phyloP scores from a whole-genome alignment of 1,140 invertebrate genomes.

The Brachionus rotundiformis region DNA sequence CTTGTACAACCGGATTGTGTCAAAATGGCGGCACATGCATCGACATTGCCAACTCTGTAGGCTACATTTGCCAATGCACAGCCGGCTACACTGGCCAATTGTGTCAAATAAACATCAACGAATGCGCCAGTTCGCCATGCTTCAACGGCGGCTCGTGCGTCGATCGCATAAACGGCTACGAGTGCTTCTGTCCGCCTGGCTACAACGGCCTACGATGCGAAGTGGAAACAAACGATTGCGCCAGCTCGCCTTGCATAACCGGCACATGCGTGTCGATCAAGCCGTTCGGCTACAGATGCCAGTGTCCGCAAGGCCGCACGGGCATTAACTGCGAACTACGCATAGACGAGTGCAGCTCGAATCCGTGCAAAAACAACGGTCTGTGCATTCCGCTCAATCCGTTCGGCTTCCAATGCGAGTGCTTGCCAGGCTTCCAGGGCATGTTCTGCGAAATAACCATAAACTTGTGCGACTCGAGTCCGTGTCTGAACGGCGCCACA shows the following conservation, averaged over 20 bases:
- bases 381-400: slow-evolving; percentile 1
- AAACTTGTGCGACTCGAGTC: slow-evolving; percentile 79
- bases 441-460: slow-evolving; percentile 52
- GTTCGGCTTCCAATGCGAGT: slow-evolving; percentile 52
- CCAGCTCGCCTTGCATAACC: slow-evolving; percentile 14
- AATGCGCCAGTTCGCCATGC: slow-evolving; percentile 76
- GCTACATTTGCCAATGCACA: slow-evolving; percentile 52
- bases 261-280: slow-evolving; percentile 11
- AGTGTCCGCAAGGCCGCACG: slow-evolving; percentile 80
- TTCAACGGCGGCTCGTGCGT: slow-evolving; percentile 84
- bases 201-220: slow-evolving; percentile 49
- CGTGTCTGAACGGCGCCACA: slow-evolving; percentile 83
- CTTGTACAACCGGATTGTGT: slow-evolving; percentile 73
- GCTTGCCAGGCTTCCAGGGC: slow-evolving; percentile 53
- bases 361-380: slow-evolving; percentile 67
- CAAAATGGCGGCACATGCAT: slow-evolving; percentile 85
- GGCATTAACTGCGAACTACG: slow-evolving; percentile 64
- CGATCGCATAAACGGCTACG: slow-evolving; percentile 76
- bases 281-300: slow-evolving; percentile 66
- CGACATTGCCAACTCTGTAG: background rate
- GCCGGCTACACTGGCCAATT: slow-evolving; percentile 43
- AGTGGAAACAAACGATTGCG: slow-evolving; percentile 43
- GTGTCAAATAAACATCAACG: slow-evolving; percentile 69
- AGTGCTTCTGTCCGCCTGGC: slow-evolving; percentile 57
- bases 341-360: slow-evolving; percentile 50